phyloP scores from a whole-genome alignment of 2,797 vertebrate species.

The Molossus molossus region DNA sequence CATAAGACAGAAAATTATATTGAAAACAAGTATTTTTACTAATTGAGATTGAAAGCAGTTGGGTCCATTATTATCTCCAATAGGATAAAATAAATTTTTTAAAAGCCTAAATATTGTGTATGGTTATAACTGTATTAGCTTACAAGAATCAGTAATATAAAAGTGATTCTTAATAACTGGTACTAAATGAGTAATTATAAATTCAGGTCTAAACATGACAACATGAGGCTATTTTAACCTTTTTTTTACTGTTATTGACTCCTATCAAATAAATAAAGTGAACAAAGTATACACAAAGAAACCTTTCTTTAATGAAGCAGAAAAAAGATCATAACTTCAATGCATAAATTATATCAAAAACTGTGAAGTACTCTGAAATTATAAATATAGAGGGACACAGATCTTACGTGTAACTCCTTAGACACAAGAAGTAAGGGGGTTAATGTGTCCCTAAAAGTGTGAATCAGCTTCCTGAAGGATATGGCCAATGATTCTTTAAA shows the following conservation, averaged over 20 bases:
- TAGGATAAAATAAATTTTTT: background rate
- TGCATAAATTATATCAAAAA: background rate
- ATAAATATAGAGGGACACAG: background rate
- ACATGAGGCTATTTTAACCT: background rate
- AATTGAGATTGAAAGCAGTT: conserved; percentile 51
- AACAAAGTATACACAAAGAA: conserved; percentile 20
- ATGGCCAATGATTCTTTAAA: background rate
- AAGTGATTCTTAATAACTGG: background rate
- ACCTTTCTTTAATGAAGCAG: background rate
- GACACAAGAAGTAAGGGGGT: fast-evolving
- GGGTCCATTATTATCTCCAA: background rate
- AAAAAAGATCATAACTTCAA: background rate
- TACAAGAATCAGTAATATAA: background rate
- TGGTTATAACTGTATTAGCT: background rate
- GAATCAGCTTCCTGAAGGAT: background rate
- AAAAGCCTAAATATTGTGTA: background rate
- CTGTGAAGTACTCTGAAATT: conserved; percentile 33
- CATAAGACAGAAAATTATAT: background rate
- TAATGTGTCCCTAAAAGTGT: background rate
- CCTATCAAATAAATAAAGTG: conserved; percentile 22
- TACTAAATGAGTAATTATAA: background rate
- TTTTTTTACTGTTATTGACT: background rate
- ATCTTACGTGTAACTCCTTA: background rate
- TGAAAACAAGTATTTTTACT: conserved; percentile 48
- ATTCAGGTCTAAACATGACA: background rate